phyloP scores from a whole-genome alignment of 2,888 invertebrate genomes.

The Chrysopilus asiliformis region DNA sequence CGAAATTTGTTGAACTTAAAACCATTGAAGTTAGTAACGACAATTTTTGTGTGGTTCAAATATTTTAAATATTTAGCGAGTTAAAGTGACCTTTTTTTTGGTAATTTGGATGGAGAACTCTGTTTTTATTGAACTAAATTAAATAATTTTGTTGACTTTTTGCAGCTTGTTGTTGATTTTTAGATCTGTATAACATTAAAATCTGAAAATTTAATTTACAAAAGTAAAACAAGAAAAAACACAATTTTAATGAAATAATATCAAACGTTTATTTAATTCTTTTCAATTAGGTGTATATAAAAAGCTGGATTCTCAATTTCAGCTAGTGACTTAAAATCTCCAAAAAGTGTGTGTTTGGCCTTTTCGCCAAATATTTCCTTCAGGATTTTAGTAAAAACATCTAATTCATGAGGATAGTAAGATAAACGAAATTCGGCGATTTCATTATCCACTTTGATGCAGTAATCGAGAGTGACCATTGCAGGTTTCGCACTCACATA shows the following conservation, averaged over 20 bases:
- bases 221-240: background rate
- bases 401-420: slow-evolving; percentile 72
- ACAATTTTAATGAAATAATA: background rate
- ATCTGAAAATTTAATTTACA: background rate
- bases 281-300: slow-evolving; percentile 73
- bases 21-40: no score
- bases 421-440: slow-evolving; percentile 71
- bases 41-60: no score
- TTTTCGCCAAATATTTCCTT: slow-evolving; percentile 52
- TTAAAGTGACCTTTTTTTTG: no score
- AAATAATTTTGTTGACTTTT: no score
- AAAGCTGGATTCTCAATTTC: slow-evolving; percentile 57
- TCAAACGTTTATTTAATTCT: slow-evolving; percentile 25
- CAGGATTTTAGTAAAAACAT: slow-evolving; percentile 56
- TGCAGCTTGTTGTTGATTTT: background rate
- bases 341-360: slow-evolving; percentile 57
- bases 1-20: no score
- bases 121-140: no score
- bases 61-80: no score
- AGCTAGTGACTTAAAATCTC: slow-evolving; percentile 62
- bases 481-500: slow-evolving; percentile 63
- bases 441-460: slow-evolving; percentile 46
- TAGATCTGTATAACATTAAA: background rate
- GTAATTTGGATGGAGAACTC: no score
- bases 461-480: slow-evolving; percentile 71